Base-by-base conservation (phyloP, 2,113 vertebrate genomes). In the Xiphorhynchus elegans region DNA sequence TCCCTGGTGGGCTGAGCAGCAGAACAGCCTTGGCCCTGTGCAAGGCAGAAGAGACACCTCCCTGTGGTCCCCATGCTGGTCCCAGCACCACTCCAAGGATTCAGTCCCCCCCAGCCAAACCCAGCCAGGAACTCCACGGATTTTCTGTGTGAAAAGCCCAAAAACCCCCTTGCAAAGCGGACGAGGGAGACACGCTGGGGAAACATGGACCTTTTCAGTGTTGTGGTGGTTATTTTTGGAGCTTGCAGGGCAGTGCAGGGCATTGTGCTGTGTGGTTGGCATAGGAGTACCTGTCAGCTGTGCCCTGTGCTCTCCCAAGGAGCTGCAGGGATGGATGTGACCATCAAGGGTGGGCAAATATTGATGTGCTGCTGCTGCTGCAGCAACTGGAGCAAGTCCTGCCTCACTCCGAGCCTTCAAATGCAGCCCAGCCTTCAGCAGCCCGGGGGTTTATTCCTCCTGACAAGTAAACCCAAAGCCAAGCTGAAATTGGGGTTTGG, bases 201-300 rank as follows among this genome's bases (percentile, higher is more conserved):
- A 59, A 92, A 77, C 60, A 19, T 0, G 5, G 14, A 69, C 64
- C 63, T 87, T 76, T 44, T 26, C 6, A 5, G 47, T 76, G 47
- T 35, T 50, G 74, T 2, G 28, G 69, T n/a, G 75, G 70, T 94
- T 89, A 63, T 92, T 92, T 95, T 78, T 83, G 87, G 74, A 95
- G 64, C 88, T 94, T 50, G 7, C 92, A 75, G 94, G 93, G 93
- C 13, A 18, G 53, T 29, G 88, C 8, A 4, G 90, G 91, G 68
- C 82, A 56, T 47, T 50, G 2, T 88, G 78, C 70, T 66, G n/a
- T 24, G 0, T 49, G 83, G 91, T 87, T 94, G 94, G 94, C 95
- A 90, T 58, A 82, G 96, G 95, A 95, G 87, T 84, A 94, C 94
- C 94, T 96, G 96, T 88, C 95, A 95, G 69, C 28, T 42, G n/a